Percentiles rank a stretch among this genome's conserved stretches.
These are phyloP conservation scores for Pardosa pseudoannulata DNA, from an alignment of 2,888 invertebrate species.

Conservation along the genomic window DNA sequence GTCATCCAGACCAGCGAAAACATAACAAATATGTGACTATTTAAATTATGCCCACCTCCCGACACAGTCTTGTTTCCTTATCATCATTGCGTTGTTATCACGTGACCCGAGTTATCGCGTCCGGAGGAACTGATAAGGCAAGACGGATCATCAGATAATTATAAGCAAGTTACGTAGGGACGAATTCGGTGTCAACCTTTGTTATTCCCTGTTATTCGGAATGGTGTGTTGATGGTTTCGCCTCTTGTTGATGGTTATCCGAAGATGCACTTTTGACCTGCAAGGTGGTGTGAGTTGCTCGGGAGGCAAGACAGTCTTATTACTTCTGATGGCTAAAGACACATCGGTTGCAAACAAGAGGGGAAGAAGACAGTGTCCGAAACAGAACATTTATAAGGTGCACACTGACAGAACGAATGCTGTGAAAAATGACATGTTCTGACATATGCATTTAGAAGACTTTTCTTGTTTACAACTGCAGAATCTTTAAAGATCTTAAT, in stretches of 20 bases:
- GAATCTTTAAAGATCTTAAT: no score
- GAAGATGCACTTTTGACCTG: no score
- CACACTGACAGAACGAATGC: no score
- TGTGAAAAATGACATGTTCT: no score
- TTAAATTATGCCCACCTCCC: conserved; percentile 51
- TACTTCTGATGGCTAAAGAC: no score
- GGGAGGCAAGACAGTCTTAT: no score
- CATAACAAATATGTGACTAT: conserved; percentile 32
- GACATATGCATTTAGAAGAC: no score
- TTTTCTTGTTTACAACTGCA: no score
- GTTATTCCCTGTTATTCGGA: background rate
- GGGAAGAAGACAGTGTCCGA: no score
- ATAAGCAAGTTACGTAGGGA: background rate
- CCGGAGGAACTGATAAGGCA: background rate
- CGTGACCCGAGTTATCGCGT: conserved; percentile 47
- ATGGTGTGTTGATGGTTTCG: background rate
- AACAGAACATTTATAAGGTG: no score
- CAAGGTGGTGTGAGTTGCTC: no score
- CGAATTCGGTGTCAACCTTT: background rate
- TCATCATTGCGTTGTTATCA: conserved; percentile 52
- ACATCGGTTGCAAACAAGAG: no score
- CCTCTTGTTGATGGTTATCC: background rate
- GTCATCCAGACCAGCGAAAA: background rate
- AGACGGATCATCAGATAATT: conserved; percentile 8
- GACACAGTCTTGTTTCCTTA: conserved; percentile 49